Evolutionary conservation across 2,113 vertebrate genomes (phyloP).

Genomic region (Halichoeres trimaculatus): DNA sequence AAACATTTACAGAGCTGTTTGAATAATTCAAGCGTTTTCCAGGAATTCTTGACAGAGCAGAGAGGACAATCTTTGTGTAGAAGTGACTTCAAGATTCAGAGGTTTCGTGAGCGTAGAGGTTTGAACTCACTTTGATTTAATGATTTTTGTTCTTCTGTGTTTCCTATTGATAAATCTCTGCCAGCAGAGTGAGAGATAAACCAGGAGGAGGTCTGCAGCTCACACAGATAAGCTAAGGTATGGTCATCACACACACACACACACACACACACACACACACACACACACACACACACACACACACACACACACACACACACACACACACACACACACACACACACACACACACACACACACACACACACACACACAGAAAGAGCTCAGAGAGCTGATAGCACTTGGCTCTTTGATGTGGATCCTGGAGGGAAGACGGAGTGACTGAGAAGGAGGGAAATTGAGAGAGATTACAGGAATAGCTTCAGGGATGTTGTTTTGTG

Average conservation of each 20-base stretch:
- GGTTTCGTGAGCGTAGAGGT: not conserved
- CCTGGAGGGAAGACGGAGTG: slow-evolving; percentile 58
- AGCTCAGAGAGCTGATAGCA: slow-evolving; percentile 50
- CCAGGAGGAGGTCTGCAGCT: slow-evolving; percentile 51
- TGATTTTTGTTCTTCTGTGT: slow-evolving; percentile 22
- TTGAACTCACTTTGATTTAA: not conserved
- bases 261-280: slow-evolving; percentile 36
- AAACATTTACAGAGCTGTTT: no score
- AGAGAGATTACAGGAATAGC: slow-evolving; percentile 64
- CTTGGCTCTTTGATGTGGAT: slow-evolving; percentile 62
- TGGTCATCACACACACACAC: slow-evolving; percentile 45
- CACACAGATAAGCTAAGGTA: slow-evolving; percentile 56
- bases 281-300: slow-evolving; percentile 18
- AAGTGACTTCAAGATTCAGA: no score
- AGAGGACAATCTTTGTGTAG: no score
- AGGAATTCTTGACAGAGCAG: no score
- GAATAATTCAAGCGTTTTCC: no score
- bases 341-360: slow-evolving; percentile 38
- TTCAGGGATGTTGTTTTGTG: slow-evolving; percentile 54
- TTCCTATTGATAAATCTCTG: slow-evolving; percentile 43
- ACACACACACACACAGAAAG: slow-evolving; percentile 12
- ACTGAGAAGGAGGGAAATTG: slow-evolving; percentile 49
- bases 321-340: slow-evolving; percentile 44
- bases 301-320: no score
- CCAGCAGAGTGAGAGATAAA: slow-evolving; percentile 49